phyloP scores from a whole-genome alignment of 2,797 vertebrate genomes.

The Scolopax bukidnonensis region DNA sequence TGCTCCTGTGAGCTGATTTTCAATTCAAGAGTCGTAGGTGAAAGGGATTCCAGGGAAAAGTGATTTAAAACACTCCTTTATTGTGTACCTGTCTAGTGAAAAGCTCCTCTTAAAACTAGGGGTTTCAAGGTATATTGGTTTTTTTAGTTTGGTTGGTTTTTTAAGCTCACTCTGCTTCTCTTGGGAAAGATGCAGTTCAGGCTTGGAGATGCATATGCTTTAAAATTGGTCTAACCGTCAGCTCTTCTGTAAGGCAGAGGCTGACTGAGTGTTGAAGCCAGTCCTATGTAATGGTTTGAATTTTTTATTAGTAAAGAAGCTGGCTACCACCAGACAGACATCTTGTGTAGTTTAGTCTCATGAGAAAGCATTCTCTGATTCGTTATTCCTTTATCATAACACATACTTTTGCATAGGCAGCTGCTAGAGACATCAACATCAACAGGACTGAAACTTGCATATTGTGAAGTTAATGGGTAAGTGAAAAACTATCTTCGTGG shows the following conservation, averaged over 20 bases:
- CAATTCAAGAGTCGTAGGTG: background rate
- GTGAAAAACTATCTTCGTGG: background rate
- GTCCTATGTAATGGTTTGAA: background rate
- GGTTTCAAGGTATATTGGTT: background rate
- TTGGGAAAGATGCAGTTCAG: background rate
- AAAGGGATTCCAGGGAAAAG: background rate
- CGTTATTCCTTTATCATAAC: background rate
- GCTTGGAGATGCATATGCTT: background rate
- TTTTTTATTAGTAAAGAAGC: constrained; percentile 24
- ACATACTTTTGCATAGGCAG: background rate
- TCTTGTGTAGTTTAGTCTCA: constrained; percentile 32
- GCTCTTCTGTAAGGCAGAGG: background rate
- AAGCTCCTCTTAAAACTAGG: background rate
- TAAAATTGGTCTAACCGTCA: background rate
- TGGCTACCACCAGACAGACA: background rate
- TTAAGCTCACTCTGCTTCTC: background rate
- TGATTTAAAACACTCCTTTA: background rate
- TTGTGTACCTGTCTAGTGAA: background rate
- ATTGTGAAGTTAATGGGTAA: background rate
- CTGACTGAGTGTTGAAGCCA: background rate
- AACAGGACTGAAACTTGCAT: background rate
- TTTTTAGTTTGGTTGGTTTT: background rate
- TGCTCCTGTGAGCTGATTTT: background rate
- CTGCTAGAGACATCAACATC: background rate
- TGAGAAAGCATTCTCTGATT: constrained; percentile 25